These are phyloP conservation scores for Agrochola lota DNA, from an alignment of 2,888 invertebrate species.

Conservation along the genomic window DNA sequence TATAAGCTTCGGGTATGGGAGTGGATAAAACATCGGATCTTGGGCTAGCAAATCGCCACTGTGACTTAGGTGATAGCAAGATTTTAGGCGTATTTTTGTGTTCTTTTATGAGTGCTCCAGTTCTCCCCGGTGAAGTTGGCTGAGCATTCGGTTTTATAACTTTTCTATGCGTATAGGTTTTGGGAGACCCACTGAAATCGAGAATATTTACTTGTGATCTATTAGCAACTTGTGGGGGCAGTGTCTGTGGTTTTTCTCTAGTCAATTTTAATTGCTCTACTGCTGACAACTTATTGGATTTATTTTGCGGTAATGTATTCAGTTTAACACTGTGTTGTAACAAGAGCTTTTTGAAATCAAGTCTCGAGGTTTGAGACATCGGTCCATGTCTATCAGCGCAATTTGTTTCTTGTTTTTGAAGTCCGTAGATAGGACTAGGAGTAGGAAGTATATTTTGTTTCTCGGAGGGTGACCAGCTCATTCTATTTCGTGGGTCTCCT, in stretches of 20 bases:
- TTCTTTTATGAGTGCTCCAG: constrained; percentile 86
- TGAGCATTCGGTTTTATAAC: constrained; percentile 87
- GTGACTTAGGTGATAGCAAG: constrained; percentile 92
- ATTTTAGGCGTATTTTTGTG: constrained; percentile 91
- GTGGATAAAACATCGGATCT: constrained; percentile 96
- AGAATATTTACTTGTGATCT: constrained; percentile 91
- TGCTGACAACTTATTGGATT: constrained; percentile 92
- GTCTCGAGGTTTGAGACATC: constrained; percentile 93
- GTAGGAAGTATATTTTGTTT: constrained; percentile 79
- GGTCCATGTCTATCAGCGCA: constrained; percentile 92
- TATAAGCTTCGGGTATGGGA: constrained; percentile 95
- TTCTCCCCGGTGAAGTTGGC: constrained; percentile 90
- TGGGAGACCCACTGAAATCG: constrained; percentile 93
- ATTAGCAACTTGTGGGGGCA: constrained; percentile 77
- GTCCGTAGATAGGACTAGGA: constrained; percentile 67
- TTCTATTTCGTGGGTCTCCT: constrained; percentile 89
- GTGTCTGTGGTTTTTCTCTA: constrained; percentile 87
- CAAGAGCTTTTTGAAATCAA: constrained; percentile 95
- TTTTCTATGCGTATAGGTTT: constrained; percentile 92
- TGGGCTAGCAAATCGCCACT: constrained; percentile 93
- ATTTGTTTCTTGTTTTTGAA: constrained; percentile 83
- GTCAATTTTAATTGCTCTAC: constrained; percentile 94
- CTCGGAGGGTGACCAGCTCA: constrained; percentile 92
- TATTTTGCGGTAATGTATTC: constrained; percentile 89
- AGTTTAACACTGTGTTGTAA: constrained; percentile 94